Evolutionary conservation across 2,113 vertebrate species (phyloP).

Genomic region (Empidonax traillii): DNA sequence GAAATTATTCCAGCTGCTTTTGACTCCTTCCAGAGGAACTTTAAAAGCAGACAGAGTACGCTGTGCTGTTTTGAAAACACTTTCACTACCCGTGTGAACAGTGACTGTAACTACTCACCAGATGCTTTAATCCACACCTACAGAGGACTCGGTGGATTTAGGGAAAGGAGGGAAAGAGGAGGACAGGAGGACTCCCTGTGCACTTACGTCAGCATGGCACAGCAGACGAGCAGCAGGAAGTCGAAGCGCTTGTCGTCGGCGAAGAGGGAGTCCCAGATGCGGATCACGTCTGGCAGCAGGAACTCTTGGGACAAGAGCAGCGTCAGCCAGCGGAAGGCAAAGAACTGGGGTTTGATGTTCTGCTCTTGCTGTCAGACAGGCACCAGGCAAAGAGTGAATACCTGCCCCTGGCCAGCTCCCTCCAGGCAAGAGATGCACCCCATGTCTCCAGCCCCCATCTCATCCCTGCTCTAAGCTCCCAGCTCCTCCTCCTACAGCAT

Average conservation of each 20-base stretch:
- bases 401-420: not conserved
- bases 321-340: slow-evolving; percentile 97
- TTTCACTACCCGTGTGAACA: not conserved
- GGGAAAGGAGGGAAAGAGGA: not conserved
- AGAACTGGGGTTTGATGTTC: slow-evolving; percentile 98
- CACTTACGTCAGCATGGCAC: slow-evolving; percentile 93
- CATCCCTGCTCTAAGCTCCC: not conserved
- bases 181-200: not conserved
- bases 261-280: slow-evolving; percentile 97
- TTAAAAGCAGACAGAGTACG: not conserved
- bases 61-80: not conserved
- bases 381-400: slow-evolving; percentile 26
- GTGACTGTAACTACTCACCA: not conserved
- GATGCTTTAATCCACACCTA: not conserved
- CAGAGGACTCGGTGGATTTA: not conserved
- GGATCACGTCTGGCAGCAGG: slow-evolving; percentile 94
- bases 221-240: slow-evolving; percentile 95
- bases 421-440: not conserved
- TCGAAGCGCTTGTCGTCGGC: slow-evolving; percentile 91
- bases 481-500: not conserved
- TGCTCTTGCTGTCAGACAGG: slow-evolving; percentile 88
- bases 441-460: not conserved
- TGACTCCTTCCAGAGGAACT: not conserved
- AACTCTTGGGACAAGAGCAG: slow-evolving; percentile 97
- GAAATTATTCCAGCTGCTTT: not conserved